Evolutionary conservation across 2,888 invertebrate species (phyloP), one percentile per base, ranked within the genome.

Genomic region (Cheilosia grossa): DNA sequence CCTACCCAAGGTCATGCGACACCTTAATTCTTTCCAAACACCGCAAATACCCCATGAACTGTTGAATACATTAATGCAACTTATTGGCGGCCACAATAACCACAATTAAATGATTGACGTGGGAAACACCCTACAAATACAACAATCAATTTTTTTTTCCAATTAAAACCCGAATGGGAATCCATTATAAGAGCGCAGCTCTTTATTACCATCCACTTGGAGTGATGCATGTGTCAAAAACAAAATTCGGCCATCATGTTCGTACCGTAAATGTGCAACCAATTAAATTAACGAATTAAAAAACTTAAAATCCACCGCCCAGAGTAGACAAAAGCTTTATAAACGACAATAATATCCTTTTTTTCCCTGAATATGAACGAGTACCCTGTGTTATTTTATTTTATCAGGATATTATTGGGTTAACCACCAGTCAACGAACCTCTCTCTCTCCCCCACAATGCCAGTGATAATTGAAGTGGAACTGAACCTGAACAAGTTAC

Each of bases 341-440:
- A 54, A 63, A 74, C 24, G 54, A 54, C 63, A 73, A 54, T 54
- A 73, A 63, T 37, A 42, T 4, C 10, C 15, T 27, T 40, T 30
- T 63, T 53, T 59, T 5, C 24, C 13, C 5, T 4, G 1, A 24
- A 6, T 13, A 33, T n/a, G 58, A 58, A 59, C 47, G 49, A 13
- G 33, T 40, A 49, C 56, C 37, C 63, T 54, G 27, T 61, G 13
- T 30, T 33, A 2, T 44, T 17, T 47, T 30, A 64, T 47, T 47
- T 30, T 19, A 56, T 47, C 47, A 24, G 56, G 37, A 74, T 74
- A 47, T 59, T 53, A 59, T 67, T 44, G 67, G 59, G 66, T 59
- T 77, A 59, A 77, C 75, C 75, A 44, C 44, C 75, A 51, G 15
- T 44, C 67, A 30, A 15, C 30, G 44, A 53, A 53, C 27, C 9